These are phyloP conservation scores for Sinodicranocentrus sp. DNA, from an alignment of 2,888 invertebrate species.

Conservation along the genomic window DNA sequence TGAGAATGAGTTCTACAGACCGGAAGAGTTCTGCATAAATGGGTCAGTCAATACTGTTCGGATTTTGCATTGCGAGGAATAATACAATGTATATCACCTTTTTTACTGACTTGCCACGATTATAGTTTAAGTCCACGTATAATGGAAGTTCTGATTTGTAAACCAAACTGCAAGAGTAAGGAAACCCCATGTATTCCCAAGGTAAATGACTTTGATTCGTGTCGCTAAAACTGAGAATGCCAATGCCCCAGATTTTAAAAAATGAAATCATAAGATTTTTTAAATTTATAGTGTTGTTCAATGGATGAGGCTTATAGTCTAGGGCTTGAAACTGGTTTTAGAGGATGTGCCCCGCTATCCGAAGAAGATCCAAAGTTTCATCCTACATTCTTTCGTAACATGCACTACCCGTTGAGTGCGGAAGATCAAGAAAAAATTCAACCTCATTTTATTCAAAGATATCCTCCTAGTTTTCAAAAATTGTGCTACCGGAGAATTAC, in stretches of 20 bases:
- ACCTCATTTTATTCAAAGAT: slow-evolving; percentile 68
- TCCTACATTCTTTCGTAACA: slow-evolving; percentile 59
- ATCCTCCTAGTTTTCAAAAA: slow-evolving; percentile 68
- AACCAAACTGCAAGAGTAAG: slow-evolving; percentile 61
- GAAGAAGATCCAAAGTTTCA: slow-evolving; percentile 58
- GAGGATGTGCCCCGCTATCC: slow-evolving; percentile 62
- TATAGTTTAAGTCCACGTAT: slow-evolving; percentile 68
- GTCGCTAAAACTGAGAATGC: no score
- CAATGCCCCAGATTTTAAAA: no score
- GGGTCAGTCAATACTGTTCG: slow-evolving; percentile 44
- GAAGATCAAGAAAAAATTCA: slow-evolving; percentile 51
- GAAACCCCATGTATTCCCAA: slow-evolving; percentile 69
- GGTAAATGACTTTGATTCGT: no score
- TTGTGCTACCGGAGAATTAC: slow-evolving; percentile 64
- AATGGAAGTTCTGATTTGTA: slow-evolving; percentile 68
- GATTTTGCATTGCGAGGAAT: background rate
- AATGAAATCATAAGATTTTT: no score
- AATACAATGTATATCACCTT: no score
- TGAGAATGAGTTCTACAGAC: slow-evolving; percentile 67
- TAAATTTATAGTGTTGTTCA: slow-evolving; percentile 68
- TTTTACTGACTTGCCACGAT: no score
- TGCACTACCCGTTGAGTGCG: slow-evolving; percentile 46
- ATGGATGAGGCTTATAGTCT: slow-evolving; percentile 66
- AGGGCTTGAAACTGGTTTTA: slow-evolving; percentile 55
- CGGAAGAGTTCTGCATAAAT: slow-evolving; percentile 65